phyloP scores from a whole-genome alignment of 2,888 invertebrate species.

The Agrochola lota region DNA sequence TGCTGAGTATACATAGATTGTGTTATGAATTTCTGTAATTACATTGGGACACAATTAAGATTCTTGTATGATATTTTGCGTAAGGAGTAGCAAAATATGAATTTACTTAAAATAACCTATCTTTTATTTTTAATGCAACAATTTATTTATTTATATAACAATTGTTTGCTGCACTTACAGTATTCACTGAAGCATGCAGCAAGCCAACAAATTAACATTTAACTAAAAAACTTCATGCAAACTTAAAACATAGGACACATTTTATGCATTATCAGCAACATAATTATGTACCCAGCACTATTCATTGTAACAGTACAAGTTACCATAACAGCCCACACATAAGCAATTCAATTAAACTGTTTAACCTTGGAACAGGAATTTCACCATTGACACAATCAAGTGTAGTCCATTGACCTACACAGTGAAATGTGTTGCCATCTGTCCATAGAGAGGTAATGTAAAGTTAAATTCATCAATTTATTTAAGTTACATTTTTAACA shows the following conservation, averaged over 20 bases:
- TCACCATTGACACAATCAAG: slow-evolving; percentile 39
- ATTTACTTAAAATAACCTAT: too few relatives aligned
- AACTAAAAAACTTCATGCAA: too few relatives aligned
- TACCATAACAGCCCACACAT: slow-evolving; percentile 7
- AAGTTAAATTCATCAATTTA: not conserved
- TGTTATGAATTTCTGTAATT: not conserved
- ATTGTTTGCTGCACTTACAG: too few relatives aligned
- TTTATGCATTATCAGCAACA: too few relatives aligned
- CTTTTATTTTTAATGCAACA: too few relatives aligned
- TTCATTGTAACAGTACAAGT: not conserved
- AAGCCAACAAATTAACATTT: too few relatives aligned
- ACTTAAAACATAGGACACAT: too few relatives aligned
- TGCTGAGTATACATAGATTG: not conserved
- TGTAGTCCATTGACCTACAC: slow-evolving; percentile 9
- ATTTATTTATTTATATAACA: too few relatives aligned
- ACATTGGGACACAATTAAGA: too few relatives aligned
- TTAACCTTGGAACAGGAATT: slow-evolving; percentile 49
- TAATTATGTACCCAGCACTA: not conserved
- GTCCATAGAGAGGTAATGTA: not conserved
- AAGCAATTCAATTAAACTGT: slow-evolving; percentile 38
- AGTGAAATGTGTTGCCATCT: slow-evolving; percentile 12
- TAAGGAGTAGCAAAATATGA: too few relatives aligned
- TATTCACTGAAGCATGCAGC: too few relatives aligned
- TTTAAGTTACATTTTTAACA: too few relatives aligned
- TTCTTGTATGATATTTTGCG: not conserved